Evolutionary conservation across 2,797 vertebrate species (phyloP), one percentile per base, ranked within the genome.

Genomic region (Pyrocephalus nanus): DNA sequence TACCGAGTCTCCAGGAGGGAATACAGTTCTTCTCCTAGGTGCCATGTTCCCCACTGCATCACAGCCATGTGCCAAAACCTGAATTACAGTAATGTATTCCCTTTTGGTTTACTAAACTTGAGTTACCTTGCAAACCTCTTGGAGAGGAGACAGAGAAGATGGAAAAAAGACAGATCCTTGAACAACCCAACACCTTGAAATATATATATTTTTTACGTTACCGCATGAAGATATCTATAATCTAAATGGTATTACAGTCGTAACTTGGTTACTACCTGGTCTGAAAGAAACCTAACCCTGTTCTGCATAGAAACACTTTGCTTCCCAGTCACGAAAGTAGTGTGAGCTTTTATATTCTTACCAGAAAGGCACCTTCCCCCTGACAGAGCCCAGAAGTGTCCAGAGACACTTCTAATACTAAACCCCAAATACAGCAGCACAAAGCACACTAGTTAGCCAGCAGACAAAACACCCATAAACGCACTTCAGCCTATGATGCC

Each of bases 41-140:
- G 78, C 75, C 77, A 43, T 3, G 14, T 32, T 76, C 47, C 70
- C 32, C 34, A 32, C 67, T 7, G 55, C 53, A 66, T 11, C 55
- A 12, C 61, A 66, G 54, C 71, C 7, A 0, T 4, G 19, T n/a
- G 27, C 48, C 0, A 0, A 64, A 75, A 53, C 11, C 30, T 32
- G 29, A 18, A 32, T 8, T 43, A 30, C 67, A 74, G 34, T 11
- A 34, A 51, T 3, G 45, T 5, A 17, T 12, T 69, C 27, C 47
- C 51, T 72, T 66, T n/a, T 0, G 0, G 21, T 61, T 71, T 57
- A 47, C 34, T 60, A 0, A 40, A 69, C 27, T 6, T 60, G 67
- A 32, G 48, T 61, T 64, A 85, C 34, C 16, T 61, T 45, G n/a
- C 4, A 3, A 92, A 50, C 15, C 8, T 32, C 32, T 50, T 3